phyloP scores from a whole-genome alignment of 2,113 vertebrate species.

The Microcebus jonahi region DNA sequence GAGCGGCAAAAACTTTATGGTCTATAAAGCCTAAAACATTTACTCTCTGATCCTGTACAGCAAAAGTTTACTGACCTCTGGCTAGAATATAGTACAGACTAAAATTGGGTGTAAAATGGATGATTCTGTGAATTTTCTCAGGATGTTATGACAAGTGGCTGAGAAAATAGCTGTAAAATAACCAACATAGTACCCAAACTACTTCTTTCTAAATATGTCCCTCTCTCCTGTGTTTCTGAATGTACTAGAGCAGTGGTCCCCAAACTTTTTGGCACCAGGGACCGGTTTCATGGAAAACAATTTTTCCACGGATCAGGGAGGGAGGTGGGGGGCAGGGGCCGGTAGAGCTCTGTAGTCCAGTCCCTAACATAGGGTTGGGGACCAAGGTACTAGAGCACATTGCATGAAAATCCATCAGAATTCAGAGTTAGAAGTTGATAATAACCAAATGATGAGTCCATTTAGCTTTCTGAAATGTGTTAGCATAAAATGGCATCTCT shows the following conservation, averaged over 20 bases:
- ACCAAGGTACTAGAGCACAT: neutral
- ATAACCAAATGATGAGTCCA: conserved; percentile 65
- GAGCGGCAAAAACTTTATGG: neutral
- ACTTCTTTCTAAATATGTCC: neutral
- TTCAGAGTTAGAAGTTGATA: conserved; percentile 43
- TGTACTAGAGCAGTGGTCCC: neutral
- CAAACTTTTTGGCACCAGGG: too few species aligned
- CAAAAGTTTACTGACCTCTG: neutral
- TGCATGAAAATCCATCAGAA: conserved; percentile 42
- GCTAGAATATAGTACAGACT: neutral
- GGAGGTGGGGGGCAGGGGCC: too few species aligned
- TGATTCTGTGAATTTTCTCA: neutral
- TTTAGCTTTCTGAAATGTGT: conserved; percentile 65
- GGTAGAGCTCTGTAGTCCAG: too few species aligned
- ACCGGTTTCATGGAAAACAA: too few species aligned
- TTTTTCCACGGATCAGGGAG: too few species aligned
- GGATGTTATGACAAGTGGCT: neutral
- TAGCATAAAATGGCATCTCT: conserved; percentile 58
- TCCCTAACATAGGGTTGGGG: too few species aligned
- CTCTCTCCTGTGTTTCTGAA: conserved; percentile 13
- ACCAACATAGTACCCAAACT: neutral
- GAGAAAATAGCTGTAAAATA: conserved; percentile 9
- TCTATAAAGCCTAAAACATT: neutral
- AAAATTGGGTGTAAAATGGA: neutral
- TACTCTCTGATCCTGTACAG: neutral